phyloP scores from a whole-genome alignment of 2,797 vertebrate genomes.

The Loriculus beryllinus region DNA sequence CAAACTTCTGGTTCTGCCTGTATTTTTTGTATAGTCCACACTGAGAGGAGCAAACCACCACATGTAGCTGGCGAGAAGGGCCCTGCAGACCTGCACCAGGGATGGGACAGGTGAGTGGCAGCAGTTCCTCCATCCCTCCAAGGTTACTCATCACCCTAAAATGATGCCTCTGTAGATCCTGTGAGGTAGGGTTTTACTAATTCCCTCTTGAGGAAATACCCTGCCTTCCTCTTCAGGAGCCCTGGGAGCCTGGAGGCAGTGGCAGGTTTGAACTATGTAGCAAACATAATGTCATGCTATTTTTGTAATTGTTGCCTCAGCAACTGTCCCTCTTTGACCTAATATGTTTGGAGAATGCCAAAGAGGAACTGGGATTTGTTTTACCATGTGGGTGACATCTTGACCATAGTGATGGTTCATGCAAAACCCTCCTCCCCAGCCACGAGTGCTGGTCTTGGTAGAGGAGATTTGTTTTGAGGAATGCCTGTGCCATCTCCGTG shows the following conservation, averaged over 20 bases:
- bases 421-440: not conserved
- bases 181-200: not conserved
- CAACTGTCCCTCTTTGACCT: not conserved
- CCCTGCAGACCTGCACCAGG: not conserved
- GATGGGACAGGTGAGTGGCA: not conserved
- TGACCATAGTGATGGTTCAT: not conserved
- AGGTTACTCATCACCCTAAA: not conserved
- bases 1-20: not conserved
- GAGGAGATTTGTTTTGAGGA: not conserved
- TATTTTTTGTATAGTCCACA: not conserved
- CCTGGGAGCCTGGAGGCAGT: not conserved
- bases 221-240: not conserved
- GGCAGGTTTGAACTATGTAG: not conserved
- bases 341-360: not conserved
- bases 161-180: fast-evolving
- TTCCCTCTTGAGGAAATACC: not conserved
- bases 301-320: conserved; percentile 11
- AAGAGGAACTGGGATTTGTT: conserved; percentile 51
- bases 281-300: not conserved
- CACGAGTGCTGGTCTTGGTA: not conserved
- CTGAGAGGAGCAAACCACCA: fast-evolving
- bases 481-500: not conserved
- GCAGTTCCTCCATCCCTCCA: not conserved
- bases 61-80: not conserved
- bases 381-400: not conserved